Conservation (phyloP, 2,888 invertebrate species). For the Amphiduros pacificus region DNA sequence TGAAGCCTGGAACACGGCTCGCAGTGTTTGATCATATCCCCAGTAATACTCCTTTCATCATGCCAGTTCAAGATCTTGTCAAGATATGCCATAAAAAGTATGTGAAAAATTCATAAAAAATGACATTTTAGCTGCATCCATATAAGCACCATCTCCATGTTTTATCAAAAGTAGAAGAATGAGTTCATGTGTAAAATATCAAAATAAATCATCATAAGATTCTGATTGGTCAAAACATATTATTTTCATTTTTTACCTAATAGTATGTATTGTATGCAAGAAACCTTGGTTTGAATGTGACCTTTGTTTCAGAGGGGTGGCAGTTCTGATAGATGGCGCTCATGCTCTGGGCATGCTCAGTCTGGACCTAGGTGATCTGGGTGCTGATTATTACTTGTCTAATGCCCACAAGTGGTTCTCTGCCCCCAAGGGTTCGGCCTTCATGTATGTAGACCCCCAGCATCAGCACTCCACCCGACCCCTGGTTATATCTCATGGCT, state of each 20-base stretch:
- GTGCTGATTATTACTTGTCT: slow-evolving; percentile 52
- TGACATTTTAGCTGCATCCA: too few species aligned
- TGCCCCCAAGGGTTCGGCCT: slow-evolving; percentile 53
- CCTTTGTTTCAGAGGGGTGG: slow-evolving; percentile 36
- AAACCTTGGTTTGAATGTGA: too few species aligned
- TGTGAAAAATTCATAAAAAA: too few species aligned
- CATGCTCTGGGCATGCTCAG: slow-evolving; percentile 51
- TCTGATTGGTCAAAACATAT: background rate
- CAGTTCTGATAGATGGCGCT: slow-evolving; percentile 55
- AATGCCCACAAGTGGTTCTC: slow-evolving; percentile 59
- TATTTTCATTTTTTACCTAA: background rate
- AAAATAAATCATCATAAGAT: background rate
- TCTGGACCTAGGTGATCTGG: slow-evolving; percentile 37
- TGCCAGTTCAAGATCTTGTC: slow-evolving; percentile 48
- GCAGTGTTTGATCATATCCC: slow-evolving; percentile 57
- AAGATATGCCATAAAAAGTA: slow-evolving; percentile 47
- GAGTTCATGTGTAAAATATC: too few species aligned
- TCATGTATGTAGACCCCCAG: slow-evolving; percentile 48
- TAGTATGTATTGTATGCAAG: too few species aligned
- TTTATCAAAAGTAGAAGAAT: too few species aligned
- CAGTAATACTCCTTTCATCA: slow-evolving; percentile 51
- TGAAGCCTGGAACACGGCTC: slow-evolving; percentile 37
- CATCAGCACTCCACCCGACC: slow-evolving; percentile 41
- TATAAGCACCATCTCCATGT: too few species aligned
- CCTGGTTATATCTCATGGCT: slow-evolving; percentile 56